phyloP scores from a whole-genome alignment of 2,797 vertebrate genomes.

The Xyrichtys novacula region DNA sequence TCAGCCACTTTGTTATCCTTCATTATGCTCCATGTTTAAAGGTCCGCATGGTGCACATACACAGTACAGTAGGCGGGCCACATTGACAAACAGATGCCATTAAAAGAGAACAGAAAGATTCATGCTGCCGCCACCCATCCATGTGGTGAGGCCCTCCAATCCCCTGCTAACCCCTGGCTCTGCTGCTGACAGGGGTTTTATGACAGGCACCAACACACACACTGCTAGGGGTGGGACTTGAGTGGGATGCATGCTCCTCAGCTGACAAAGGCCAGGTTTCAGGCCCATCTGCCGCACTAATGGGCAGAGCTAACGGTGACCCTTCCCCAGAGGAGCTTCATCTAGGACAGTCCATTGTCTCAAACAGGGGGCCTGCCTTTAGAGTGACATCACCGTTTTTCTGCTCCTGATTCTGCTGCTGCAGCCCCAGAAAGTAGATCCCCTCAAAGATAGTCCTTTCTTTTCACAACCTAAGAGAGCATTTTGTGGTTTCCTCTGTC shows the following conservation, averaged over 20 bases:
- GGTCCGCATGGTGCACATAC: slow-evolving; percentile 4
- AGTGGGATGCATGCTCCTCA: slow-evolving; percentile 64
- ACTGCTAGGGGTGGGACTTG: slow-evolving; percentile 66
- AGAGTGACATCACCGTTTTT: slow-evolving; percentile 74
- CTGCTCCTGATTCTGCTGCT: slow-evolving; percentile 35
- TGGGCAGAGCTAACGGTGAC: slow-evolving; percentile 77
- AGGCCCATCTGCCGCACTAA: slow-evolving; percentile 83
- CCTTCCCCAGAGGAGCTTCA: slow-evolving; percentile 73
- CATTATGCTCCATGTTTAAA: background rate
- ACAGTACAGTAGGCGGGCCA: slow-evolving; percentile 14
- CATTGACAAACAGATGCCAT: slow-evolving; percentile 25
- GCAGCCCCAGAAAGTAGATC: slow-evolving; percentile 43
- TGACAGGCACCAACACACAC: slow-evolving; percentile 46
- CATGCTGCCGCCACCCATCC: slow-evolving; percentile 62
- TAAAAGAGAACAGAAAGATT: slow-evolving; percentile 30
- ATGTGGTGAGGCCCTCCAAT: slow-evolving; percentile 54
- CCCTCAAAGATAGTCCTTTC: background rate
- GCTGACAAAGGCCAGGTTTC: slow-evolving; percentile 82
- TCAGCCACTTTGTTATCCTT: slow-evolving; percentile 12
- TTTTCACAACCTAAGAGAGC: background rate
- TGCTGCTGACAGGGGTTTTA: slow-evolving; percentile 66
- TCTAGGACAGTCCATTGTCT: slow-evolving; percentile 83
- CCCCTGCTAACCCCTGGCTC: slow-evolving; percentile 44
- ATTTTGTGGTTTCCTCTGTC: background rate
- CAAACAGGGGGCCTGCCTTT: slow-evolving; percentile 61